Base-by-base conservation (phyloP, 2,888 invertebrate species). In the Microplitis deprimator region DNA sequence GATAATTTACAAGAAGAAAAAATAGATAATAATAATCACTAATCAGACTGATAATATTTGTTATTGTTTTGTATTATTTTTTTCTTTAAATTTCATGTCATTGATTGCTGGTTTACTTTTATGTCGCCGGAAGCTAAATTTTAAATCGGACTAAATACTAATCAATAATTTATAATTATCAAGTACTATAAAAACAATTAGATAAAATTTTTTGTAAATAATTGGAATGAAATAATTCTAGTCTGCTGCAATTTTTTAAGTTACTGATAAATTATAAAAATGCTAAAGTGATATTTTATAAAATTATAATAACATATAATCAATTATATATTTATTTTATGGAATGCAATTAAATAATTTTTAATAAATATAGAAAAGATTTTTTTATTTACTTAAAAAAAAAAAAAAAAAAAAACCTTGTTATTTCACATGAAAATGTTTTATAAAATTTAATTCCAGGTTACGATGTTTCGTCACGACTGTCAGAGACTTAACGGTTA, bases 1-100 rank as follows among this genome's bases (percentile, higher is more conserved):
- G 50, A 29, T 20, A 64, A 73, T 75, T 50, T 59, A 60, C n/a
- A n/a, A 10, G 71, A 60, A 73, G 67, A 72, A 65, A 60, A 60
- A 39, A 50, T 13, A 50, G 65, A 6, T 17, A 59, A 13, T 64
- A 75, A 62, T 62, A 20, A 62, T 62, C 62, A 50, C 13, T 50
- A 50, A 50, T 13, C 50, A 50, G 50, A 50, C 50, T 50, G 50
- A 50, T 50, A 40, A 38, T 73, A 20, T 65, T 39, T 50, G 16
- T 61, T 6, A 38, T 61, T 41, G 60, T 60, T 20, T 77, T 61
- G 16, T 71, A 1, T 1, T 1, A 20, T 20, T 1, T 20, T 20
- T 20, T 20, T 40, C 38, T n/a, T 50, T 8, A n/a, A 13, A 13
- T 7, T 50, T 65, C 50, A 29, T 20, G 38, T 68, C 38, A 10